Base-by-base conservation (phyloP, 2,888 invertebrate genomes). In the Neoaliturus tenellus region DNA sequence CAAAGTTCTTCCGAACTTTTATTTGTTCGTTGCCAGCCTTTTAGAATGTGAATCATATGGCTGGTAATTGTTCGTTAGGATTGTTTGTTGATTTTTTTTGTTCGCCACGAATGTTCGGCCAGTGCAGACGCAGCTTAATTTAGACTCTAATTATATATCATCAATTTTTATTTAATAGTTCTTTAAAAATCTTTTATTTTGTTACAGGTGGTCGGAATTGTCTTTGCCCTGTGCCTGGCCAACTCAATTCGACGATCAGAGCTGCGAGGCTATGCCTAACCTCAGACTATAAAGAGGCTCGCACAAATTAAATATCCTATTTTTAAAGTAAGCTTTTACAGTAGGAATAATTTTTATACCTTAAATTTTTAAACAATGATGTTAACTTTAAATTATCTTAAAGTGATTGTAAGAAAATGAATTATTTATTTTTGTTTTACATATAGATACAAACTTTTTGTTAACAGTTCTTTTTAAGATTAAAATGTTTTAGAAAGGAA, bases 181-280 rank as follows among this genome's bases (percentile, higher is more conserved):
- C 10, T 35, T 10, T 35, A 6, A 35, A 35, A 35, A 10, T 35
- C 35, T 35, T 10, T 6, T 35, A 14, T 33, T 67, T 23, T 71
- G 6, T 83, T 67, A 25, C 80, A 83, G 83, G 58, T 80, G 44
- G 51, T 83, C 14, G 83, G 83, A 14, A 80, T 83, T n/a, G 69
- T 83, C 23, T 78, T 80, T 33, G 25, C 83, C 25, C 51, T 83
- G 17, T 80, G 80, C n/a, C 23, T 83, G 48, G 83, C 83, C 31
- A 80, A 62, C 75, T 62, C 80, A 14, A 83, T 83, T 33, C 62
- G 80, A n/a, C 80, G 80, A 17, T 20, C 39, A 8, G 69, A 83
- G 31, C 14, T 67, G 17, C 33, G 83, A 28, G 80, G 80, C 67
- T 83, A 83, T 44, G 80, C 80, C 33, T 83, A 80, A 69, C 20